Conservation (phyloP, 2,113 vertebrate genomes). For the Excalfactoria chinensis region DNA sequence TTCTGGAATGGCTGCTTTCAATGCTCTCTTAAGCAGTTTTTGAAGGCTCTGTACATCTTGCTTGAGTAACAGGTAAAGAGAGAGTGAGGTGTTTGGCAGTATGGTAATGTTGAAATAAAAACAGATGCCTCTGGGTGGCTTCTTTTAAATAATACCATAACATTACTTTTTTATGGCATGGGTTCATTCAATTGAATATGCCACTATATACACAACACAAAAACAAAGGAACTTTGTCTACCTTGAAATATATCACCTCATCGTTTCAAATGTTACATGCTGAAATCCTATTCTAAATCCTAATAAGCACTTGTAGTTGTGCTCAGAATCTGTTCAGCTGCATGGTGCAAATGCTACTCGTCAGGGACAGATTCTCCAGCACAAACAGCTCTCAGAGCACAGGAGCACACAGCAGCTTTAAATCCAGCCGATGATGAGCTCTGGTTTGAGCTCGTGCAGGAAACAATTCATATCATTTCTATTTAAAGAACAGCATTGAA, state of each 20-base stretch:
- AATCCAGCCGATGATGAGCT: not conserved
- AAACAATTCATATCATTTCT: not conserved
- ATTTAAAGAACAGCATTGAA: not conserved
- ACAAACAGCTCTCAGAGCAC: not conserved
- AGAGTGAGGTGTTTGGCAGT: not conserved
- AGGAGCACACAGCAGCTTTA: not conserved
- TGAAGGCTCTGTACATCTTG: not conserved
- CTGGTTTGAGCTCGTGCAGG: not conserved
- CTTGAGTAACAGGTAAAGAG: not conserved
- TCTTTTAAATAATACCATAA: not conserved
- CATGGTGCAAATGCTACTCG: accelerated
- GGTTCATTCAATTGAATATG: not conserved
- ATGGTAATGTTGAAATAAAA: not conserved
- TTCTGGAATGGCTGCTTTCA: not conserved
- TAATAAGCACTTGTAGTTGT: not conserved
- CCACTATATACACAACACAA: not conserved
- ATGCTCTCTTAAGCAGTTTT: not conserved
- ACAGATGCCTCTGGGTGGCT: not conserved
- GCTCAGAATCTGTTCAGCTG: not conserved
- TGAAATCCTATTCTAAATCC: not conserved
- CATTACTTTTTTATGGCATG: not conserved
- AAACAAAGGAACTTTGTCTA: not conserved
- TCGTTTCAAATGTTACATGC: not conserved
- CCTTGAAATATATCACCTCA: not conserved
- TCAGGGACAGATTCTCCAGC: not conserved